Percentiles rank a stretch among this genome's conserved stretches.
Conservation (phyloP, 2,797 vertebrate species). For the Mycteria americana region DNA sequence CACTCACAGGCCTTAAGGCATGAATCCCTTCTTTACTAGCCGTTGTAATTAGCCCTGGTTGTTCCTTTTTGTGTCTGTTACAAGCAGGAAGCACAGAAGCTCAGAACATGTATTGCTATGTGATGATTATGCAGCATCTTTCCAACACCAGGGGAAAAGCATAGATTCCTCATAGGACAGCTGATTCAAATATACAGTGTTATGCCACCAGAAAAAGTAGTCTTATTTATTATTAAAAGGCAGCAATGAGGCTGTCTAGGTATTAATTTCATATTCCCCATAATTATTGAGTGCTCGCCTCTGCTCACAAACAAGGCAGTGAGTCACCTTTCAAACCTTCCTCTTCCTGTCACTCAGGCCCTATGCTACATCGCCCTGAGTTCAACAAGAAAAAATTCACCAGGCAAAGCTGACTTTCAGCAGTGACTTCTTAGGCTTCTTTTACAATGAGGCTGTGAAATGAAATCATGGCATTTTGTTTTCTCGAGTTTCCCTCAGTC, state of each 20-base stretch:
- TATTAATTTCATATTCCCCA: constrained; percentile 27
- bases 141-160: neutral
- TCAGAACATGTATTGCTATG: neutral
- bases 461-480: neutral
- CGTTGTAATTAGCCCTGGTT: neutral
- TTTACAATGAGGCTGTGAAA: neutral
- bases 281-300: neutral
- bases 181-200: neutral
- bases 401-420: neutral
- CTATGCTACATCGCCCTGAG: neutral
- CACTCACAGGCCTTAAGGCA: neutral
- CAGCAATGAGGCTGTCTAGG: neutral
- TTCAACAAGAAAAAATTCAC: neutral
- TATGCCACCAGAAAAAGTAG: neutral
- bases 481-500: neutral
- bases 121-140: neutral
- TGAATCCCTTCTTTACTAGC: constrained; percentile 7
- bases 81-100: neutral
- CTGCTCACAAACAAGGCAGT: neutral
- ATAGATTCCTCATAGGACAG: neutral
- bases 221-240: constrained; percentile 45
- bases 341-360: neutral
- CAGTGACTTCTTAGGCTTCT: neutral
- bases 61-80: neutral
- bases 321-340: constrained; percentile 11